These are phyloP conservation scores for Pteromalus puparum DNA, from an alignment of 1,140 invertebrate species.

Conservation along the genomic window DNA sequence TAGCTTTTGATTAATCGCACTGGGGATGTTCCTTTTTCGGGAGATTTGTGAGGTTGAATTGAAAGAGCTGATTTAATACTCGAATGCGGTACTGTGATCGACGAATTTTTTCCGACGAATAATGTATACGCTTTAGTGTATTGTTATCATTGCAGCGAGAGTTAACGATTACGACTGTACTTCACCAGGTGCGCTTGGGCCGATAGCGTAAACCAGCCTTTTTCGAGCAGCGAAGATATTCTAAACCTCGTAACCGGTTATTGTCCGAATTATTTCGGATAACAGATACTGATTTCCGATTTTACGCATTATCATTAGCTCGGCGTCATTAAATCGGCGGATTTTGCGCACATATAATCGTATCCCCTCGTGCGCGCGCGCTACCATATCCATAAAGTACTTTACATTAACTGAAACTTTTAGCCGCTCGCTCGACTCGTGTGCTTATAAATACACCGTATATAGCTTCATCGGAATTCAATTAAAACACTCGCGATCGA, in stretches of 20 bases:
- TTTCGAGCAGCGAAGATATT: background rate
- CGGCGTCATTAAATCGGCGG: background rate
- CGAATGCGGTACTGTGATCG: no score
- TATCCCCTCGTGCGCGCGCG: background rate
- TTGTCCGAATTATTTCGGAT: background rate
- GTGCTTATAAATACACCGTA: no score
- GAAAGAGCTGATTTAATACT: background rate
- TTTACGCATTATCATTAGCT: background rate
- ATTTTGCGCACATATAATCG: background rate
- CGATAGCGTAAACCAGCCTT: background rate
- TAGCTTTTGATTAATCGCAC: slow-evolving; percentile 12
- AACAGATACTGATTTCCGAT: slow-evolving; percentile 1
- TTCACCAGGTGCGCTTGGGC: no score
- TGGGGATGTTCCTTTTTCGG: background rate
- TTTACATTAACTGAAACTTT: background rate
- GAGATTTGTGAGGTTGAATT: background rate
- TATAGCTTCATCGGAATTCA: background rate
- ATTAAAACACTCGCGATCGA: slow-evolving; percentile 1
- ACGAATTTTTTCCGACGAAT: no score
- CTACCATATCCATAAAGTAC: background rate
- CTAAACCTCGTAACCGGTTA: background rate
- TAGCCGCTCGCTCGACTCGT: background rate
- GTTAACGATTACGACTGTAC: no score
- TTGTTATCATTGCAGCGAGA: no score
- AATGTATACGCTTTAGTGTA: no score